phyloP scores from a whole-genome alignment of 2,797 vertebrate genomes.

The Crenichthys baileyi region DNA sequence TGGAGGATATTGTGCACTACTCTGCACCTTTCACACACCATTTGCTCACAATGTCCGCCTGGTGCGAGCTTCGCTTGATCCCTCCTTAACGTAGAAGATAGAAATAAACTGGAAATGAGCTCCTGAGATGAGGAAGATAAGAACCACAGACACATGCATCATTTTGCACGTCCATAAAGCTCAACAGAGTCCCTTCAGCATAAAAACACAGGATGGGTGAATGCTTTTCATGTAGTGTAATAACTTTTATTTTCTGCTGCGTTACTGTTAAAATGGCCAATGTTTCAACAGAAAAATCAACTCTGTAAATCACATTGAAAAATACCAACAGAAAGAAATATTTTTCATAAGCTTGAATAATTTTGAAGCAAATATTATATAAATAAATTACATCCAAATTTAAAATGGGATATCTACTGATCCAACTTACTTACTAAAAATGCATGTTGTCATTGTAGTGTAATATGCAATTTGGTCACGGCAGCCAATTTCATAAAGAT shows the following conservation, averaged over 20 bases:
- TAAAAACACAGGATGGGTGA: neutral
- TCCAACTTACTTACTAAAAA: neutral
- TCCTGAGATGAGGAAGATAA: constrained; percentile 16
- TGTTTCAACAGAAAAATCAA: neutral
- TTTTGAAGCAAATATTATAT: neutral
- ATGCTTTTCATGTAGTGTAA: neutral
- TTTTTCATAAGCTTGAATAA: neutral
- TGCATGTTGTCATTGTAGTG: too few relatives aligned
- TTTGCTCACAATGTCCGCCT: constrained; percentile 42
- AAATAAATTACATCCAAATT: neutral
- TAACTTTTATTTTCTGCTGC: too few relatives aligned
- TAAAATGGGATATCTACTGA: neutral
- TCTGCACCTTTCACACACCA: constrained; percentile 45
- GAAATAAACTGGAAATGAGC: constrained; percentile 30
- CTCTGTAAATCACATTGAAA: neutral
- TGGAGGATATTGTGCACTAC: constrained; percentile 45
- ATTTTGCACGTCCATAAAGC: neutral
- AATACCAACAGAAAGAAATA: neutral
- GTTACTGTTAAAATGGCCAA: neutral
- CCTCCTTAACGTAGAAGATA: constrained; percentile 10
- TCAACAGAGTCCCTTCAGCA: neutral
- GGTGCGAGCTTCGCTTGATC: constrained; percentile 12
- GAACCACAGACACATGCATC: neutral
- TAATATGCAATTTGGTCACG: neutral
- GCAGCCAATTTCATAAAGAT: neutral